Evolutionary conservation across 2,888 invertebrate species (phyloP), one percentile per base, ranked within the genome.

Genomic region (Tillus elongatus): DNA sequence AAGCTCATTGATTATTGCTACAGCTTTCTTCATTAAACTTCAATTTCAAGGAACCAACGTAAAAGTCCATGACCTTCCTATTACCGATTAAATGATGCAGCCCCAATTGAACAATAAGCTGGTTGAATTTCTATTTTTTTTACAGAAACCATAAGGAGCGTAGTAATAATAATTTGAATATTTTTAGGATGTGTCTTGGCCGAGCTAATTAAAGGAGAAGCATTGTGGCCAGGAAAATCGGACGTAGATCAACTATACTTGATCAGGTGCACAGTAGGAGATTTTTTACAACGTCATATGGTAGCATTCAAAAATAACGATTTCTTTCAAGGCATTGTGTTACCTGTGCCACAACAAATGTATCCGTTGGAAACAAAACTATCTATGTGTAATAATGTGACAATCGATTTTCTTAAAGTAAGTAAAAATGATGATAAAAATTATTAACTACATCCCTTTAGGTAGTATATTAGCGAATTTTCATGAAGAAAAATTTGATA

Each of bases 231-330:
- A 0, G 98, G 98, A 26, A 89, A 95, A 65, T 96, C 96, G 16
- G 98, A 98, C 66, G 87, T 98, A 13, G 98, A 98, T 69, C 97
- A 98, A 66, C 69, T 98, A 36, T 97, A 92, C 69, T 76, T 96
- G 52, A 98, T 98, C 58, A 74, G 92, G 57, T 86, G 85, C 66
- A 95, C 95, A 1, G 72, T 97, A 41, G 97, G 97, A 4, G 95
- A 96, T 61, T 73, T 98, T 39, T 71, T 95, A 50, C 88, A 90
- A 0, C 73, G 95, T 42, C 98, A 98, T 66, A 83, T 96, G 79
- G 84, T 89, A 48, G 91, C 95, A 56, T 97, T 98, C 67, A 88
- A 88, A 53, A 85, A 83, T 56, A 98, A 98, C 63, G 87, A 92
- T 53, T 98, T 61, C 44, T 88, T 89, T 60, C 77, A 86, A 69